Evolutionary conservation across 2,113 vertebrate species (phyloP).

Genomic region (Cyrtonyx montezumae): DNA sequence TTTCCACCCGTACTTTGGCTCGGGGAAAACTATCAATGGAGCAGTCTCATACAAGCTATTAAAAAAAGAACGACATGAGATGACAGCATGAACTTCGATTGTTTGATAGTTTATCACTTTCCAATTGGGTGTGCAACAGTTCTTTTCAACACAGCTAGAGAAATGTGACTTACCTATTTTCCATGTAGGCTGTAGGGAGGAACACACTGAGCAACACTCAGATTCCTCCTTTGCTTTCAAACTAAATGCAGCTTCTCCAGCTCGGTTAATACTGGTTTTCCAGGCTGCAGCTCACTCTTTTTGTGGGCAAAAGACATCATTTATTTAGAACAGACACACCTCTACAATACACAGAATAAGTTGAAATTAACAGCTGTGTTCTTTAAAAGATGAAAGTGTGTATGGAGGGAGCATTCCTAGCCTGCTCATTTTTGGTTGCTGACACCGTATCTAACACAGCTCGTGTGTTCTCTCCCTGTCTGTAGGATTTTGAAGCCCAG

Average conservation of each 20-base stretch:
- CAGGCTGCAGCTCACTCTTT: not conserved
- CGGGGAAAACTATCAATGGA: not conserved
- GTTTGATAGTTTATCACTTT: not conserved
- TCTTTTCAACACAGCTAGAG: not conserved
- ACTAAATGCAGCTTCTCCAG: not conserved
- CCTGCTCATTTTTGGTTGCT: not conserved
- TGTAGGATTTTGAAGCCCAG: conserved; percentile 90
- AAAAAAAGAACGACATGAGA: not conserved
- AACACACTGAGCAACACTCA: not conserved
- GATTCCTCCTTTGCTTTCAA: not conserved
- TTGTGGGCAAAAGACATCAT: not conserved
- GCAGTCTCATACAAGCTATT: not conserved
- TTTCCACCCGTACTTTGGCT: not conserved
- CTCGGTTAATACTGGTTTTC: not conserved
- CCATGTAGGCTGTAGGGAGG: not conserved
- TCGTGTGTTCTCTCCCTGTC: conserved; percentile 58
- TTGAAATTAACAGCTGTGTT: not conserved
- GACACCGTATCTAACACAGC: not conserved
- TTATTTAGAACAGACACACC: not conserved
- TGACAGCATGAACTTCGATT: not conserved
- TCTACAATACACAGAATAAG: not conserved
- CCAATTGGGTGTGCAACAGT: accelerated
- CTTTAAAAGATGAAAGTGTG: not conserved
- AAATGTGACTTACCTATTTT: not conserved
- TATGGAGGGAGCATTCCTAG: not conserved